These are phyloP conservation scores for Theodoxus fluviatilis DNA, from an alignment of 2,888 invertebrate species.

Conservation along the genomic window DNA sequence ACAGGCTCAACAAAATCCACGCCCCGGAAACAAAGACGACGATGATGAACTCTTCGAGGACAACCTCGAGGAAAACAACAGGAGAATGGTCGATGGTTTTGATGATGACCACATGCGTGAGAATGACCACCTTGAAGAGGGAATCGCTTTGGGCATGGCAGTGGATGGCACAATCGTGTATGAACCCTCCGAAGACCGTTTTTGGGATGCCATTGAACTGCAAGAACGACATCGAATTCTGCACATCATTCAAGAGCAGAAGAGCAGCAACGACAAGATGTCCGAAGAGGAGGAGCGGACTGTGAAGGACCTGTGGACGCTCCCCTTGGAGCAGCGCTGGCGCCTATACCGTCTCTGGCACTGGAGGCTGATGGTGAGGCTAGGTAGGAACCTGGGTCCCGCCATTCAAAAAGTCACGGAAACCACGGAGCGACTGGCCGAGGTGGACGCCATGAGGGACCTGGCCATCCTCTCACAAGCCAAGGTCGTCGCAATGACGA, in stretches of 20 bases:
- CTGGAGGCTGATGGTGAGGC: neutral
- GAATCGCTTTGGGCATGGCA: too few species aligned
- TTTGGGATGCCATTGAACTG: too few species aligned
- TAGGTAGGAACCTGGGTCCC: neutral
- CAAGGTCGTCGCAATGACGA: conserved; percentile 38
- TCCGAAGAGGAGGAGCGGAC: conserved; percentile 10
- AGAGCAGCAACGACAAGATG: conserved; percentile 22
- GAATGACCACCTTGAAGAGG: too few species aligned
- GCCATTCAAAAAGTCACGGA: conserved; percentile 2
- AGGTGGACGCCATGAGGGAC: conserved; percentile 23
- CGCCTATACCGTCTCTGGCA: conserved; percentile 58
- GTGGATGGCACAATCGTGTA: too few species aligned
- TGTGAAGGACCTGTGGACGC: conserved; percentile 39
- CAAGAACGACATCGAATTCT: conserved; percentile 32
- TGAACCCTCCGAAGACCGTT: too few species aligned
- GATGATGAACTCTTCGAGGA: conserved; percentile 13
- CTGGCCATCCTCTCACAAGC: conserved; percentile 28
- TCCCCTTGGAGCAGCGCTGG: conserved; percentile 59
- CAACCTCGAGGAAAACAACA: conserved; percentile 34
- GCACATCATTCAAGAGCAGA: conserved; percentile 2
- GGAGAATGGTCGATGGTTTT: too few species aligned
- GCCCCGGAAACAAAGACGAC: neutral
- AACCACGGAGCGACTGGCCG: conserved; percentile 6
- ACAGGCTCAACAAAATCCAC: too few species aligned
- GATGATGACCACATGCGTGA: too few species aligned